phyloP scores from a whole-genome alignment of 2,888 invertebrate genomes.

The Spialia ferax region DNA sequence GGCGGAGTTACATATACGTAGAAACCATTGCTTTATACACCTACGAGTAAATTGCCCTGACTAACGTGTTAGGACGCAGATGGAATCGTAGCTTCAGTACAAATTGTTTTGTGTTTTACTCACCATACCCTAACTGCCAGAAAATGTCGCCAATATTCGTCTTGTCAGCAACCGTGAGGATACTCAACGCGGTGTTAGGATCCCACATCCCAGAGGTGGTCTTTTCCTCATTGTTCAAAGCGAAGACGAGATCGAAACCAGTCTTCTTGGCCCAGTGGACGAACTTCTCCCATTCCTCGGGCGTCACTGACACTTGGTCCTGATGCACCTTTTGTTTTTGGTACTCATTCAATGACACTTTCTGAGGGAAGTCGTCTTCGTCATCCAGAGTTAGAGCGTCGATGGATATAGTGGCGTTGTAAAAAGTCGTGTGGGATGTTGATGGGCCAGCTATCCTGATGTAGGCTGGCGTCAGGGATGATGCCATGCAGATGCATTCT shows the following conservation, averaged over 20 bases:
- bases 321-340: conserved; percentile 28
- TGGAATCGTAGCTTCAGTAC: neutral
- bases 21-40: no score
- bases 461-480: conserved; percentile 90
- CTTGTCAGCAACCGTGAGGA: conserved; percentile 90
- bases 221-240: conserved; percentile 87
- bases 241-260: conserved; percentile 89
- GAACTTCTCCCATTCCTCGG: conserved; percentile 69
- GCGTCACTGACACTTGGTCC: conserved; percentile 54
- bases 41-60: no score
- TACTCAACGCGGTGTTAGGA: conserved; percentile 88
- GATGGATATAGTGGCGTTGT: conserved; percentile 68
- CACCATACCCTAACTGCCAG: conserved; percentile 93
- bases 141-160: conserved; percentile 88
- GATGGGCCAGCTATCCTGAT: conserved; percentile 91
- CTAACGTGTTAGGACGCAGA: no score
- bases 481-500: conserved; percentile 88
- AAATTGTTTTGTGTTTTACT: conserved; percentile 49
- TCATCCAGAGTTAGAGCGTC: conserved; percentile 46
- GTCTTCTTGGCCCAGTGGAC: conserved; percentile 82
- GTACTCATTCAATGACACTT: conserved; percentile 42
- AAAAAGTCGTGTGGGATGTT: conserved; percentile 79
- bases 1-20: no score
- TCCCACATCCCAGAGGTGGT: conserved; percentile 88
- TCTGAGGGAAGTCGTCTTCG: conserved; percentile 39